Percentiles rank a stretch among this genome's conserved stretches.
phyloP scores from a whole-genome alignment of 2,888 invertebrate genomes.

The Hydrotaea diabolus region DNA sequence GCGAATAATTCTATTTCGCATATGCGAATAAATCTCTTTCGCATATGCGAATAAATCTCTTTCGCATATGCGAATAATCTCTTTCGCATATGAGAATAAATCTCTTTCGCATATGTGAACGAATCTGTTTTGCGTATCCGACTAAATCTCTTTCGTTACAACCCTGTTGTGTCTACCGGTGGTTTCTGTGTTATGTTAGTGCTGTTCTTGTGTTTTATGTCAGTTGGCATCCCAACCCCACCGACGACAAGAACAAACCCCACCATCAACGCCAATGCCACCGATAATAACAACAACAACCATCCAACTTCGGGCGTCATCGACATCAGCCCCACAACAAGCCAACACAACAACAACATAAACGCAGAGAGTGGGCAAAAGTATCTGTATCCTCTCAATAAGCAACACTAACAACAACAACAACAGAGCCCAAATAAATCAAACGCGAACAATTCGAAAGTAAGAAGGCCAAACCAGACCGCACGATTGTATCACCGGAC shows the following conservation, averaged over 20 bases:
- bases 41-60: too few species aligned
- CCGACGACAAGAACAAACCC: background rate
- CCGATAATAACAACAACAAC: background rate
- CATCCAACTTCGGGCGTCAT: background rate
- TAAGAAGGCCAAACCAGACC: too few species aligned
- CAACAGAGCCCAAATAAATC: background rate
- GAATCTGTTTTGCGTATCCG: too few species aligned
- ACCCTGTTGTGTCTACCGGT: too few species aligned
- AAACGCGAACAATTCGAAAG: background rate
- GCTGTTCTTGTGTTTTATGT: constrained; percentile 11
- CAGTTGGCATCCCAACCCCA: constrained; percentile 7
- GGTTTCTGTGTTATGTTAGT: background rate
- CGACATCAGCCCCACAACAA: background rate
- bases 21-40: too few species aligned
- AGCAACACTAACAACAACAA: too few species aligned
- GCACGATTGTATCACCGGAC: too few species aligned
- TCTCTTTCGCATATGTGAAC: too few species aligned
- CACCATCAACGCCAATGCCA: background rate
- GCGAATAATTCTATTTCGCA: too few species aligned
- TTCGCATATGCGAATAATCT: too few species aligned
- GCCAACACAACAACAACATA: background rate
- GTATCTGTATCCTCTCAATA: background rate
- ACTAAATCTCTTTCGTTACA: too few species aligned
- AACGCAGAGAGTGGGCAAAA: background rate
- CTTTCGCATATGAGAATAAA: too few species aligned